These are phyloP conservation scores for Dicycla oo DNA, from an alignment of 2,888 invertebrate genomes.

Conservation along the genomic window DNA sequence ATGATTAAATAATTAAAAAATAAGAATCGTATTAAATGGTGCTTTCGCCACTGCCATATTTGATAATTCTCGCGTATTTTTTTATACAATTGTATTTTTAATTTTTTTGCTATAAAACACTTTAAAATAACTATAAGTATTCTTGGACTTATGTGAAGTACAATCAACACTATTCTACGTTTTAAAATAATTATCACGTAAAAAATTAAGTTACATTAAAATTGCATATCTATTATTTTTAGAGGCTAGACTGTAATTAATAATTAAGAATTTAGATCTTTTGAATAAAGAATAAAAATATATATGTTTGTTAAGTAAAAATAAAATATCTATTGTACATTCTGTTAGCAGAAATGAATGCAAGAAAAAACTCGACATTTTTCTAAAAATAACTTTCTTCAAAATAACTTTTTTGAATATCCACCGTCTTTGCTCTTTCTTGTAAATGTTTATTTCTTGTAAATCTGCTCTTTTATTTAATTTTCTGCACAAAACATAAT, in stretches of 20 bases:
- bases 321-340: no score
- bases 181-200: not conserved
- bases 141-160: not conserved
- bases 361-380: no score
- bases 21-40: no score
- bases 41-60: not conserved
- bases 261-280: not conserved
- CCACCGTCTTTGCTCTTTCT: not conserved
- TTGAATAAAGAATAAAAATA: not conserved
- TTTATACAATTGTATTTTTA: not conserved
- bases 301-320: no score
- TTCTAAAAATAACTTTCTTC: no score
- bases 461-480: not conserved
- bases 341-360: no score
- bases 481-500: not conserved
- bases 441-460: constrained; percentile 3
- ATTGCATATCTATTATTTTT: not conserved
- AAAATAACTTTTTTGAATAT: not conserved
- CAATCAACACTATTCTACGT: not conserved
- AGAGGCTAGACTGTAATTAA: not conserved
- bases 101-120: not conserved
- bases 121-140: not conserved
- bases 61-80: not conserved
- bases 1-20: no score
- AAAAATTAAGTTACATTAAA: not conserved